phyloP scores from a whole-genome alignment of 2,888 invertebrate genomes.

The Parapristionchus giblindavisi region DNA sequence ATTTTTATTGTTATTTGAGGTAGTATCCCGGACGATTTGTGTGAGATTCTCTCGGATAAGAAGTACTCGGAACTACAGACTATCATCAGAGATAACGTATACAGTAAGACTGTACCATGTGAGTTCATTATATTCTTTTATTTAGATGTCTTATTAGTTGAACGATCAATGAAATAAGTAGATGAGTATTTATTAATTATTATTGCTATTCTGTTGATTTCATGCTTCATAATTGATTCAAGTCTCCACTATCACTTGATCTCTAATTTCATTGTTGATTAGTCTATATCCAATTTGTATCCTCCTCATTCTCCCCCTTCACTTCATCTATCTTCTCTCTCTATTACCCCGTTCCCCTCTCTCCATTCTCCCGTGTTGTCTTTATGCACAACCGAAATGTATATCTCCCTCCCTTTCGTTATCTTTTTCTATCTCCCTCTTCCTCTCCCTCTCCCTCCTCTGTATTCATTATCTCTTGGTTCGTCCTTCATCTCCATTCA shows the following conservation, averaged over 20 bases:
- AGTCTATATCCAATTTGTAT: not conserved
- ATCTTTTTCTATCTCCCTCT: not conserved
- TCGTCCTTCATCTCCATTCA: no score
- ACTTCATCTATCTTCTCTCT: not conserved
- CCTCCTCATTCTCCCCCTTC: not conserved
- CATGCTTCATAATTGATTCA: no score
- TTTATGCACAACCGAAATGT: not conserved
- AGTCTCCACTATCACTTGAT: constrained; percentile 4
- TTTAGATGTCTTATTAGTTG: no score
- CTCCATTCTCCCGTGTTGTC: constrained; percentile 4
- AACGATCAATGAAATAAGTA: no score
- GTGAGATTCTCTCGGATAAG: constrained; percentile 58
- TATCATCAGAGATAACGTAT: constrained; percentile 78
- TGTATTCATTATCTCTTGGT: no score
- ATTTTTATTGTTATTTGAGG: constrained; percentile 43
- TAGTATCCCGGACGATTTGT: constrained; percentile 54
- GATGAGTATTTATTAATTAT: no score
- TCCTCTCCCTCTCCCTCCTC: constrained; percentile 2
- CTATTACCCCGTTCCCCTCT: constrained; percentile 4
- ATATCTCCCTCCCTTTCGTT: not conserved
- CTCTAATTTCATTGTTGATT: not conserved
- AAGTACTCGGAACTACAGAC: constrained; percentile 74
- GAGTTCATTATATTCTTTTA: constrained; percentile 50
- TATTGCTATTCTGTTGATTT: no score
- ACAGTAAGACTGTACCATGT: constrained; percentile 76